Evolutionary conservation across 2,113 vertebrate species (phyloP), one percentile per base, ranked within the genome.

Genomic region (Gasterosteus aculeatus): DNA sequence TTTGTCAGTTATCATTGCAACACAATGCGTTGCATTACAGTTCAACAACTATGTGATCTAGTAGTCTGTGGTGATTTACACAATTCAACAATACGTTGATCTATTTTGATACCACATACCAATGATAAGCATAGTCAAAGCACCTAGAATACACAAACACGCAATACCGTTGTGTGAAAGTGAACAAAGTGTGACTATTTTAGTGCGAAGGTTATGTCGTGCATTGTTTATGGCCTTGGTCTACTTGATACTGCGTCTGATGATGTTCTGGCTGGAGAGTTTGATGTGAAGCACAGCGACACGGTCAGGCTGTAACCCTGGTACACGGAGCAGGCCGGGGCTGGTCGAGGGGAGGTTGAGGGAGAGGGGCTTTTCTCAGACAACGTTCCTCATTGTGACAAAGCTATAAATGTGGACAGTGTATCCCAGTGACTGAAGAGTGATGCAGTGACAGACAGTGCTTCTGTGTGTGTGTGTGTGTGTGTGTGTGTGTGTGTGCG

Each of bases 341-440:
- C 86, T 83, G 77, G 76, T 35, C 65, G 64, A 81, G 82, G 75
- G 42, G 59, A 81, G 75, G 80, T 42, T 26, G 9, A 56, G 61
- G 87, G 14, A 82, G 69, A 72, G 60, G 75, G 67, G 61, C 75
- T 86, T 83, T 59, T 78, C 77, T 54, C 73, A 71, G 70, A 94
- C 92, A 94, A 93, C 92, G 92, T 87, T 71, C 69, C 60, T 84
- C 81, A 89, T 95, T 95, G 94, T 94, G 80, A 85, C 81, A 38
- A 82, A 87, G 73, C 81, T 89, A 91, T 93, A 94, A 94, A 94
- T 92, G 90, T 93, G 87, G 80, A 89, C 91, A 89, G 90, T 93
- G 90, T 91, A 65, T 88, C 79, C 49, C 82, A 85, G 76, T 72
- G 78, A 84, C 80, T 77, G 84, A 88, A 81, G 80, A 90, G 85